Evolutionary conservation across 1,140 invertebrate genomes (phyloP), one percentile per base, ranked within the genome.

Genomic region (Schmidtea mediterranea): DNA sequence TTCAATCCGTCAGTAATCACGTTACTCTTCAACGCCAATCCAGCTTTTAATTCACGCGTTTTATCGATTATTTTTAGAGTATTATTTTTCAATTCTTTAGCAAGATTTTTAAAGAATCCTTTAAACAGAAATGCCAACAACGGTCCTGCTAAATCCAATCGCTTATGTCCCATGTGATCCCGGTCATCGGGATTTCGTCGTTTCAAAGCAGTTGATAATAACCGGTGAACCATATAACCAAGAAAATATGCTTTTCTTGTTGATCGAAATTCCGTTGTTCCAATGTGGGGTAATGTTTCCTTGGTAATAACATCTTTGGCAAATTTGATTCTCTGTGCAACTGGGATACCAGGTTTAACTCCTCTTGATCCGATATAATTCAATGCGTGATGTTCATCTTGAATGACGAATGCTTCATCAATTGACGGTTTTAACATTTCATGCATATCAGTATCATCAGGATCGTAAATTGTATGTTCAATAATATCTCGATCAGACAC

Each of bases 361-460:
- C 89, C 90, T 67, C 90, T 74, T 2, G 83, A 75, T 52, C 90
- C 90, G 59, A 97, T 97, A 55, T 97, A 97, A 66, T 94, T 95
- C 12, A 95, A 66, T 13, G 90, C 90, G 2, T 97, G 83, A 70
- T 84, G 87, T 64, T 97, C 89, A 65, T 97, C 89, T 70, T 94
- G 87, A 58, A 97, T 89, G 0, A 97, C 90, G 69, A 97, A 95
- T 41, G 90, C 90, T 71, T 97, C 90, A 69, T 97, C 90, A 40
- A 97, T 67, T 0, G 86, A 94, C 2, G 90, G 90, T 66, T 97
- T 97, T 56, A 71, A 86, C 86, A 97, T 94, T 73, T 97, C 90
- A 86, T 95, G 95, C 86, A 97, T 94, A 72, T 97, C 89, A 21
- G 82, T 86, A 69, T 97, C 89, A 65, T 94, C 64, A 69, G 94